A percentile compares a stretch with the other conserved stretches of the same genome.
Evolutionary conservation across 2,113 vertebrate genomes (phyloP).

Genomic region (Sarotherodon lohbergeri): DNA sequence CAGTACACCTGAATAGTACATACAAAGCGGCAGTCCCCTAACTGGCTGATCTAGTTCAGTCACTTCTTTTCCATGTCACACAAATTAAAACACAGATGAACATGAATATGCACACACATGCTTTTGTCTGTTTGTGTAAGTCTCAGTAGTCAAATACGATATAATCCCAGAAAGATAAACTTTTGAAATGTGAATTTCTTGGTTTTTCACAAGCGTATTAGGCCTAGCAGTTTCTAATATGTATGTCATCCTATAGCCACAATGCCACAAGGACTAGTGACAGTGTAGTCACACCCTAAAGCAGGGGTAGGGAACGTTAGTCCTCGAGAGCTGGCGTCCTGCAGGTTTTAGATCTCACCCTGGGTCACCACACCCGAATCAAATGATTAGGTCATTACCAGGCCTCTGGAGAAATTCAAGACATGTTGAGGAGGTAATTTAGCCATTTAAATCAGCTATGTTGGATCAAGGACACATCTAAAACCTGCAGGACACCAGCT

Average conservation of each 20-base stretch:
- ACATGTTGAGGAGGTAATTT: no score
- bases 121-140: background rate
- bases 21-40: background rate
- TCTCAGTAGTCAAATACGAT: background rate
- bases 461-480: no score
- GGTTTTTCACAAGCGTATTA: background rate
- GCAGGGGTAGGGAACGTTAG: background rate
- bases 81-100: background rate
- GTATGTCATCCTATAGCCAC: background rate
- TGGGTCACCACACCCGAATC: no score
- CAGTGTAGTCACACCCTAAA: background rate
- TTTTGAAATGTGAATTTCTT: background rate
- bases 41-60: conserved; percentile 30
- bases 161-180: background rate
- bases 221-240: background rate
- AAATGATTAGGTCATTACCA: no score
- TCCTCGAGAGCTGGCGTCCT: no score
- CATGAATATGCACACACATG: background rate
- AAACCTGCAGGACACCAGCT: no score
- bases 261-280: background rate
- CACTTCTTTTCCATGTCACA: background rate
- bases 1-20: background rate
- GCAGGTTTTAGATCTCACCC: no score
- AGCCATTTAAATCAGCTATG: no score
- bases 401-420: no score